Conservation (phyloP, 1,140 invertebrate species). For the Drosophila trapezifrons region DNA sequence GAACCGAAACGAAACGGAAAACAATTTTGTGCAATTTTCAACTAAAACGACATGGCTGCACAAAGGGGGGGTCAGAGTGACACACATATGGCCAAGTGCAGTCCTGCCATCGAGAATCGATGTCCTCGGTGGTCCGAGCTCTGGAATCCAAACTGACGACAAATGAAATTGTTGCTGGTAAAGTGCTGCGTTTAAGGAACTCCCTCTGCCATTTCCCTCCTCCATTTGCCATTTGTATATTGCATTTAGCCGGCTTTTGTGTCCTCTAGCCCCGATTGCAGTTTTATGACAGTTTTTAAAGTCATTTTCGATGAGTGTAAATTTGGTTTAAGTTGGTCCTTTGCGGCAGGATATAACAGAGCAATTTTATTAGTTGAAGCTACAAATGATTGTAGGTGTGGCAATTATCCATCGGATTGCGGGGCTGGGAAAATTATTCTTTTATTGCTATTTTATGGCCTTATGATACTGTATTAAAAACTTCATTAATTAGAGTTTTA, state of each 20-base stretch:
- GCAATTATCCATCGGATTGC: neutral
- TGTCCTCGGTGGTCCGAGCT: slow-evolving; percentile 44
- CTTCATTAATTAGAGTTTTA: no score
- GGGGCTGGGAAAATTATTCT: no score
- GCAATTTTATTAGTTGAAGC: slow-evolving; percentile 11
- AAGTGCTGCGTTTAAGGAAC: slow-evolving; percentile 74
- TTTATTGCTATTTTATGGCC: no score
- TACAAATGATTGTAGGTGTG: slow-evolving; percentile 9
- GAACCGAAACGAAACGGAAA: slow-evolving; percentile 73
- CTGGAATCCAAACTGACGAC: slow-evolving; percentile 39
- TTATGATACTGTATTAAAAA: no score
- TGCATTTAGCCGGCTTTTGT: slow-evolving; percentile 41
- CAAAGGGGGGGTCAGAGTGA: slow-evolving; percentile 37
- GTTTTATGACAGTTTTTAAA: slow-evolving; percentile 73
- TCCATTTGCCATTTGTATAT: slow-evolving; percentile 15
- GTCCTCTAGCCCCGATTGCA: slow-evolving; percentile 45
- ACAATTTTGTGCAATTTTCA: slow-evolving; percentile 77
- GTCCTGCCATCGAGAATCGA: slow-evolving; percentile 54
- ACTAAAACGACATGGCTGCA: slow-evolving; percentile 64
- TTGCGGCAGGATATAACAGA: slow-evolving; percentile 6
- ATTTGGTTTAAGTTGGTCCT: slow-evolving; percentile 59
- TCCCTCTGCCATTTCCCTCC: slow-evolving; percentile 4
- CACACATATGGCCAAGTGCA: slow-evolving; percentile 58
- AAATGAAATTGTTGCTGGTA: slow-evolving; percentile 76
- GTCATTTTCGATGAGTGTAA: slow-evolving; percentile 61